Conservation (phyloP, 2,113 vertebrate genomes). For the Aviceda subcristata region DNA sequence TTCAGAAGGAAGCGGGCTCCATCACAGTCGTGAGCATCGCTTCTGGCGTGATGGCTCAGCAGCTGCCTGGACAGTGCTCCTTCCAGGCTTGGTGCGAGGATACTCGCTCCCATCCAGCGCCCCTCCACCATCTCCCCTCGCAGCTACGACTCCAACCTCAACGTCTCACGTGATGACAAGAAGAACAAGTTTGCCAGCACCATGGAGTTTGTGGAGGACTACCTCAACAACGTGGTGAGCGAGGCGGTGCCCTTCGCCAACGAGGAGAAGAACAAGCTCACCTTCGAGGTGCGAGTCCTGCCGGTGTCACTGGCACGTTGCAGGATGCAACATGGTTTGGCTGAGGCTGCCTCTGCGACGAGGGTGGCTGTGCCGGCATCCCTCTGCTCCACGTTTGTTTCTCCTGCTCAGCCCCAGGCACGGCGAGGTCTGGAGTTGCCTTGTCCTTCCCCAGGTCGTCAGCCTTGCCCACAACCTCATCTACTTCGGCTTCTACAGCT, state of each 20-base stretch:
- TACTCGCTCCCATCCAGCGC: neutral
- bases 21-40: neutral
- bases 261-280: constrained; percentile 97
- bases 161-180: constrained; percentile 91
- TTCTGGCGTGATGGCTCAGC: neutral
- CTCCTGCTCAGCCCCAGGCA: neutral
- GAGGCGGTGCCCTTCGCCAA: constrained; percentile 93
- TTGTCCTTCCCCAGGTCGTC: constrained; percentile 81
- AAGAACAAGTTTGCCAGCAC: constrained; percentile 97
- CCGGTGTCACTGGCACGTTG: accelerated
- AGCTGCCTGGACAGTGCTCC: neutral
- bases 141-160: constrained; percentile 96
- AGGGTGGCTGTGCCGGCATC: neutral
- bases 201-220: constrained; percentile 98
- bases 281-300: constrained; percentile 83
- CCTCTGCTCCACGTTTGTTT: neutral
- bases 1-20: neutral
- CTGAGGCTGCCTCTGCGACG: accelerated
- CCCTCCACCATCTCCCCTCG: neutral
- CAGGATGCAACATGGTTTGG: accelerated
- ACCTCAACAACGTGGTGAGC: constrained; percentile 92
- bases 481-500: constrained; percentile 99
- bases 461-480: constrained; percentile 95
- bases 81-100: neutral
- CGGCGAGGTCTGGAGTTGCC: neutral